A percentile compares a stretch with the other conserved stretches of the same genome.
Conservation (phyloP, 53 echinoderm and acorn worm species). For the Temnopleurus reevesii region DNA sequence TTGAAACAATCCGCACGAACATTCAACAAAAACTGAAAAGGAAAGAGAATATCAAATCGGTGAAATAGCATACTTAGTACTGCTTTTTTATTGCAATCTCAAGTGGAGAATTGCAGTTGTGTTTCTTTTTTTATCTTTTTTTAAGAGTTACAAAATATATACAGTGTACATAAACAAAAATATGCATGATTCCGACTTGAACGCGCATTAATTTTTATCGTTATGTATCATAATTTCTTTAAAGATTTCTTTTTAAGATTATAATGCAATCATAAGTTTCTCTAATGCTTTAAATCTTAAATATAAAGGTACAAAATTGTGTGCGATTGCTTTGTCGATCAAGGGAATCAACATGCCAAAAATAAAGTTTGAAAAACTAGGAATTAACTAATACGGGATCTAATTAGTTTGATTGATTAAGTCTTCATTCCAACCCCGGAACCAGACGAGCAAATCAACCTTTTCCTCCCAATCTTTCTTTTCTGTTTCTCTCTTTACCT, state of each 20-base stretch:
- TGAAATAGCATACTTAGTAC: slow-evolving; percentile 54
- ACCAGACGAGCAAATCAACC: slow-evolving; percentile 22
- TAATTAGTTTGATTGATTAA: not conserved
- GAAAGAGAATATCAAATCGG: not conserved
- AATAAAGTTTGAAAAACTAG: not conserved
- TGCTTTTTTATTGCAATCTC: slow-evolving; percentile 60
- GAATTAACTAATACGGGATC: not conserved
- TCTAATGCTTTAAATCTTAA: slow-evolving; percentile 12
- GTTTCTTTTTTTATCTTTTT: slow-evolving; percentile 52
- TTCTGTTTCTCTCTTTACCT: not conserved
- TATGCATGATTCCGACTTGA: slow-evolving; percentile 41
- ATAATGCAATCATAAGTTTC: slow-evolving; percentile 33
- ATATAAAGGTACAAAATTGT: slow-evolving; percentile 26
- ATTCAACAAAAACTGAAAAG: not conserved
- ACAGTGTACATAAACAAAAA: slow-evolving; percentile 59
- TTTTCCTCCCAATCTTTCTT: slow-evolving; percentile 17
- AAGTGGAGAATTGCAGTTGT: slow-evolving; percentile 48
- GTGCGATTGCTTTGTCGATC: not conserved
- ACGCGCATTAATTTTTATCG: slow-evolving; percentile 32
- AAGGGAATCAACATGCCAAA: not conserved
- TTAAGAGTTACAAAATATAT: slow-evolving; percentile 62
- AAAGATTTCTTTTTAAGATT: slow-evolving; percentile 48
- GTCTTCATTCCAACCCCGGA: slow-evolving; percentile 34
- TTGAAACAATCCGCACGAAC: not conserved
- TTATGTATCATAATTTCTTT: slow-evolving; percentile 22